These are phyloP conservation scores for Lynx canadensis DNA, from an alignment of 2,113 vertebrate genomes.

Conservation along the genomic window DNA sequence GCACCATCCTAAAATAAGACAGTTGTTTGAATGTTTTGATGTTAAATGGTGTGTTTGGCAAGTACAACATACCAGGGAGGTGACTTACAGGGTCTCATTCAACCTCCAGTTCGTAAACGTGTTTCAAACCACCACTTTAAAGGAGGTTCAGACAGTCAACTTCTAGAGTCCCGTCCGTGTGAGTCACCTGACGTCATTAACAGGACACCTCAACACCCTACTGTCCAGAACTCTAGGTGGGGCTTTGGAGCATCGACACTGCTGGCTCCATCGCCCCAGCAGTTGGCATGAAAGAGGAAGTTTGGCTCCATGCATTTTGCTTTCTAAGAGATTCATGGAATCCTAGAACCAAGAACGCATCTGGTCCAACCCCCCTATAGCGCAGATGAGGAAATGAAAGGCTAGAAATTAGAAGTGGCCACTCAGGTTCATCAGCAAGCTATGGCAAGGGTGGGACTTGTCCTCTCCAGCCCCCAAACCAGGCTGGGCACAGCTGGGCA, in stretches of 20 bases:
- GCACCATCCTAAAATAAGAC: constrained; percentile 43
- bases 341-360: neutral
- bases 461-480: neutral
- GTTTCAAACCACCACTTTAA: constrained; percentile 59
- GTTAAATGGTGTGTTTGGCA: constrained; percentile 48
- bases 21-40: constrained; percentile 7
- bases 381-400: neutral
- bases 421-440: neutral
- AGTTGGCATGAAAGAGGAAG: neutral
- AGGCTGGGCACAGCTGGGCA: too few relatives aligned
- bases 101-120: constrained; percentile 52
- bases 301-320: neutral
- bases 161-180: neutral
- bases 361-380: neutral
- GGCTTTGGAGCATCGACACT: neutral
- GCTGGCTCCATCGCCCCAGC: neutral
- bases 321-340: constrained; percentile 55
- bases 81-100: constrained; percentile 28
- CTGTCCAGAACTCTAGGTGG: neutral
- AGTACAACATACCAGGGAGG: constrained; percentile 20
- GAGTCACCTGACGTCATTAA: constrained; percentile 51
- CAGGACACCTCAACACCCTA: constrained; percentile 2
- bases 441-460: too few relatives aligned
- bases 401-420: neutral
- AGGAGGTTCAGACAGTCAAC: neutral